These are phyloP conservation scores for Porites rus DNA, from an alignment of 92 coral and sea anemone genomes.

Conservation along the genomic window DNA sequence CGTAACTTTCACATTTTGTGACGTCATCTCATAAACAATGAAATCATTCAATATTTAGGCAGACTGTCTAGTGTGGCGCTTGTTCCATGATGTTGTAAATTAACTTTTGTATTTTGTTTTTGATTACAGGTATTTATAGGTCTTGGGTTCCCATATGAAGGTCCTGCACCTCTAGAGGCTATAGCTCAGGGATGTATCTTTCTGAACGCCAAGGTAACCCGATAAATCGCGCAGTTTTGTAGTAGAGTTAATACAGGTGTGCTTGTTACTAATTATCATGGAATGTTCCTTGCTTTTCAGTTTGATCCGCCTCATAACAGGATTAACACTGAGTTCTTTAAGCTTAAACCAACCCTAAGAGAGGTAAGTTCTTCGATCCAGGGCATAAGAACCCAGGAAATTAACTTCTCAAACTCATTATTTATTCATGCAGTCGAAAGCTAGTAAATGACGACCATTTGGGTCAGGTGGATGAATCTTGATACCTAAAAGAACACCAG, in stretches of 20 bases:
- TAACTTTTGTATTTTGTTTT: neutral
- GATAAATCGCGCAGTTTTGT: no score
- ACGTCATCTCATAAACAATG: no score
- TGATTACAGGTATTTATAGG: slow-evolving; percentile 88
- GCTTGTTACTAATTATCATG: neutral
- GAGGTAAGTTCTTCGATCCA: slow-evolving; percentile 40
- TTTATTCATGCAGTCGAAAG: no score
- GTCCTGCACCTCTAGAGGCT: slow-evolving; percentile 98
- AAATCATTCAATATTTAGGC: no score
- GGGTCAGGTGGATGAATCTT: no score
- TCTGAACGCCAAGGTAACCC: slow-evolving; percentile 86
- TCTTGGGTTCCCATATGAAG: slow-evolving; percentile 98
- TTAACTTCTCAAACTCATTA: no score
- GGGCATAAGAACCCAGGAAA: no score
- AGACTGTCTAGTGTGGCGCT: no score
- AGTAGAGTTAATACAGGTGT: neutral
- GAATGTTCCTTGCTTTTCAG: slow-evolving; percentile 43
- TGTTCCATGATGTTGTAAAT: no score
- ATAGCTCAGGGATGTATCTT: slow-evolving; percentile 91
- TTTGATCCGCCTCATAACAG: slow-evolving; percentile 90
- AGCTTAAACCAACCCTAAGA: slow-evolving; percentile 86
- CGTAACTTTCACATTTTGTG: no score
- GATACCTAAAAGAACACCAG: no score
- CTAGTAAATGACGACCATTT: no score
- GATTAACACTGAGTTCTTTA: slow-evolving; percentile 81